Evolutionary conservation across 37 sponge, comb jelly and placozoan species (phyloP).

Genomic region (Axinella damicornis): DNA sequence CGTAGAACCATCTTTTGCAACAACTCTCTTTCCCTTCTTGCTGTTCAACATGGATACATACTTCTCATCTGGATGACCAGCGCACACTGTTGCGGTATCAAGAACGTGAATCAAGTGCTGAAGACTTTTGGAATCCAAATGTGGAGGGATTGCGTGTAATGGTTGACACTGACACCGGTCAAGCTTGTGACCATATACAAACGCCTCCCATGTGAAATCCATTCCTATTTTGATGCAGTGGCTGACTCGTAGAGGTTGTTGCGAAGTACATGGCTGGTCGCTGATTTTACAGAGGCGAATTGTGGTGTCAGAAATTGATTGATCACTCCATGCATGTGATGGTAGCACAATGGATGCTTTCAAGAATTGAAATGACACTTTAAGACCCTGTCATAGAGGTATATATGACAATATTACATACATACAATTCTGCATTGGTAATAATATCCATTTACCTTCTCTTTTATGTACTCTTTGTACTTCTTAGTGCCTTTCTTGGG

Average conservation of each 20-base stretch:
- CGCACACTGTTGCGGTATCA: neutral
- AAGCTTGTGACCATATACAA: conserved; percentile 10
- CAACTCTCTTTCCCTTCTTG: conserved; percentile 23
- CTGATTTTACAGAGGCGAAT: conserved; percentile 4
- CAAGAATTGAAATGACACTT: too few species aligned
- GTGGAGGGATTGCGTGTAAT: neutral
- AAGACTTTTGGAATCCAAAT: neutral
- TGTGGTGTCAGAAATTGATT: too few species aligned
- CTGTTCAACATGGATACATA: conserved; percentile 19
- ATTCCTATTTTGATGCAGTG: neutral
- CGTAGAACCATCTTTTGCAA: conserved; percentile 1
- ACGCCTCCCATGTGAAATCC: neutral
- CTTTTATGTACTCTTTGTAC: too few species aligned
- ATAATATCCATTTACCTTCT: too few species aligned
- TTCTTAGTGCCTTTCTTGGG: too few species aligned
- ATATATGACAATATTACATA: too few species aligned
- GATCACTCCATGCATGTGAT: too few species aligned
- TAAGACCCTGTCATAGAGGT: too few species aligned
- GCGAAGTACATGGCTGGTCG: too few species aligned
- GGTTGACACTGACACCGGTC: neutral
- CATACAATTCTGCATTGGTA: too few species aligned
- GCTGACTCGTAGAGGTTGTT: neutral
- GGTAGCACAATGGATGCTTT: too few species aligned
- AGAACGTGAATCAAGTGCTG: neutral
- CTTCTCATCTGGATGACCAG: conserved; percentile 38